Evolutionary conservation across 2,797 vertebrate species (phyloP).

Genomic region (Phoxinus dragarum): DNA sequence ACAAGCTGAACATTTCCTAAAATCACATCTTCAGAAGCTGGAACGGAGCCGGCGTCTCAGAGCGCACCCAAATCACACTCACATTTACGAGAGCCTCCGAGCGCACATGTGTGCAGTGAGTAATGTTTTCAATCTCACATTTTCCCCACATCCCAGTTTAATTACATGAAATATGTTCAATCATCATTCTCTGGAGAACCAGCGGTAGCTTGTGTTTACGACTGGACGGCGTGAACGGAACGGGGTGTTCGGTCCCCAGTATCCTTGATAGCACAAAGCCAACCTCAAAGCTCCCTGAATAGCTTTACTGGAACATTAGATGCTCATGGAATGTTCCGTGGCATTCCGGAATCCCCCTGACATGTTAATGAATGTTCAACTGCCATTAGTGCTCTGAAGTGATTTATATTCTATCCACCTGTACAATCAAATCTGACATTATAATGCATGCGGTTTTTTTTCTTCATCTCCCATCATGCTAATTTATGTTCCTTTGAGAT

Average conservation of each 20-base stretch:
- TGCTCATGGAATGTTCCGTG: not conserved
- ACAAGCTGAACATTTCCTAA: slow-evolving; percentile 28
- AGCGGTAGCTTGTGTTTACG: slow-evolving; percentile 21
- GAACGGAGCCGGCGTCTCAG: slow-evolving; percentile 14
- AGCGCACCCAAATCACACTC: slow-evolving; percentile 41
- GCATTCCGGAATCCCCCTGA: slow-evolving; percentile 28
- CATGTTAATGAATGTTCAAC: slow-evolving; percentile 26
- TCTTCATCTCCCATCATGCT: not conserved
- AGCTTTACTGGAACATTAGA: slow-evolving; percentile 12
- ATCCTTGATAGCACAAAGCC: slow-evolving; percentile 16
- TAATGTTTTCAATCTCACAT: slow-evolving; percentile 56
- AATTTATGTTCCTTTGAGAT: slow-evolving; percentile 22
- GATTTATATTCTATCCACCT: slow-evolving; percentile 28
- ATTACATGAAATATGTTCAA: slow-evolving; percentile 47
- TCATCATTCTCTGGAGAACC: slow-evolving; percentile 36
- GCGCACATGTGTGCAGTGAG: slow-evolving; percentile 52
- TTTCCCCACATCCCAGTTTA: slow-evolving; percentile 53
- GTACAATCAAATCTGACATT: slow-evolving; percentile 52
- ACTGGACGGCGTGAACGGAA: not conserved
- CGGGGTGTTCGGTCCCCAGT: not conserved
- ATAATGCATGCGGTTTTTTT: not conserved
- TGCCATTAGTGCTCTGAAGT: slow-evolving; percentile 25
- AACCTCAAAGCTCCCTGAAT: not conserved
- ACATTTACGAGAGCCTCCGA: slow-evolving; percentile 50
- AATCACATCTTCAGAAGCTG: slow-evolving; percentile 36